phyloP scores from a whole-genome alignment of 1,140 invertebrate genomes.

The Coenobita brevimanus region DNA sequence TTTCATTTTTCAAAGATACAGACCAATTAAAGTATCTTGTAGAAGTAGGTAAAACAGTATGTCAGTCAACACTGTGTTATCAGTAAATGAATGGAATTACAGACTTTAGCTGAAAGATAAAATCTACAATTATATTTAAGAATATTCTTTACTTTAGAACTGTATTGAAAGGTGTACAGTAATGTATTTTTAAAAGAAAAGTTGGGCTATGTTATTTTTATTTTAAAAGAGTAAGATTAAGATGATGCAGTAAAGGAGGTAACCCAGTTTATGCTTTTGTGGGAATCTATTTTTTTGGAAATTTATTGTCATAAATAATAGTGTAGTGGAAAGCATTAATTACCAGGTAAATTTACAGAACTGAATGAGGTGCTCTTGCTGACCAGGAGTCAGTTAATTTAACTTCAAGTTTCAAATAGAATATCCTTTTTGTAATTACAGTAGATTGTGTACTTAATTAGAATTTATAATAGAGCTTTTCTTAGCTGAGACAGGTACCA shows the following conservation, averaged over 20 bases:
- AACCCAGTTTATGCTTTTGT: constrained; percentile 63
- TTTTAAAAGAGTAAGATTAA: constrained; percentile 35
- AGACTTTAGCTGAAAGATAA: too few relatives aligned
- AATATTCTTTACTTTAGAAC: not conserved
- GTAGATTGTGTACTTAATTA: constrained; percentile 26
- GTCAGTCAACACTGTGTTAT: too few relatives aligned
- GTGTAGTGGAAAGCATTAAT: constrained; percentile 43
- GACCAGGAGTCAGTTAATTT: constrained; percentile 32
- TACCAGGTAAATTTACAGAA: constrained; percentile 38
- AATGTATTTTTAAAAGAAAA: not conserved
- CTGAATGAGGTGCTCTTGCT: constrained; percentile 30
- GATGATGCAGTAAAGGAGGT: constrained; percentile 52
- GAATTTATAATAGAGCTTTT: constrained; percentile 33
- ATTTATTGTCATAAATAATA: constrained; percentile 59
- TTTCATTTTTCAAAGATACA: too few relatives aligned
- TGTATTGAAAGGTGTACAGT: not conserved
- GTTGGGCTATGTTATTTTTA: constrained; percentile 9
- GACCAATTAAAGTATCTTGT: too few relatives aligned
- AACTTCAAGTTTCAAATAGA: constrained; percentile 3
- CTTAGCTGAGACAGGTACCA: constrained; percentile 46
- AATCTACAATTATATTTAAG: too few relatives aligned
- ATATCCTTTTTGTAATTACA: constrained; percentile 24
- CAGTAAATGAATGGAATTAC: too few relatives aligned
- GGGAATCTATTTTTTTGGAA: constrained; percentile 63
- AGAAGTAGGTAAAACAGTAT: too few relatives aligned